Percentiles rank a stretch among this genome's conserved stretches.
Conservation (phyloP, 1,140 invertebrate species). For the Caenorhabditis remanei region DNA sequence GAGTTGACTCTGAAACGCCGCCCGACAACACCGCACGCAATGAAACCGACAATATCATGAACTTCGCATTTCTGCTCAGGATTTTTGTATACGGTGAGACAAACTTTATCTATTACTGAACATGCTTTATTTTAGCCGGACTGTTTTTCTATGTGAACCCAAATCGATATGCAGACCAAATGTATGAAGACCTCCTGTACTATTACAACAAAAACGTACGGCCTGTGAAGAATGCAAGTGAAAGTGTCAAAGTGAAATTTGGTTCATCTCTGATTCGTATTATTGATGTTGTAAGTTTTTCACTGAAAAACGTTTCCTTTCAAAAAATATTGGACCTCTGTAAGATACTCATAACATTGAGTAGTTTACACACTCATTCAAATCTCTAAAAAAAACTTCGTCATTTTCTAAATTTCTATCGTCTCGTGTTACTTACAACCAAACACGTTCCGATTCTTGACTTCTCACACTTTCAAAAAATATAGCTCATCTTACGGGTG, state of each 20-base stretch:
- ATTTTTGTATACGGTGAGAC: slow-evolving; percentile 34
- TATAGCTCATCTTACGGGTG: slow-evolving; percentile 26
- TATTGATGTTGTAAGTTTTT: slow-evolving; percentile 80
- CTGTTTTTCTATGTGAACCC: slow-evolving; percentile 44
- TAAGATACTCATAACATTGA: neutral
- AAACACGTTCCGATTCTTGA: slow-evolving; percentile 23
- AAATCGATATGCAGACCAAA: slow-evolving; percentile 77
- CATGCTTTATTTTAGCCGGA: neutral
- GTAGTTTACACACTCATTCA: neutral
- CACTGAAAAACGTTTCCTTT: neutral
- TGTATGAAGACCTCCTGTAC: slow-evolving; percentile 87
- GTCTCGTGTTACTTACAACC: neutral
- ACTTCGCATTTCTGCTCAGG: slow-evolving; percentile 40
- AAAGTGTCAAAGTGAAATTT: slow-evolving; percentile 91
- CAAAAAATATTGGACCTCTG: neutral
- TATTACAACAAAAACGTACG: slow-evolving; percentile 96
- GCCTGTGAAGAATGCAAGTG: slow-evolving; percentile 92
- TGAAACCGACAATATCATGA: slow-evolving; percentile 54
- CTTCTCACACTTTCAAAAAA: slow-evolving; percentile 39
- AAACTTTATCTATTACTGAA: neutral
- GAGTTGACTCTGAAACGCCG: slow-evolving; percentile 45
- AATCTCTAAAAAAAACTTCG: neutral
- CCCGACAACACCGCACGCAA: slow-evolving; percentile 25
- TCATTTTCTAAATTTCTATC: neutral
- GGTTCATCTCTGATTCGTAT: slow-evolving; percentile 82